Base-by-base conservation (phyloP, 2,797 vertebrate genomes). In the Hozukius guyotensis region DNA sequence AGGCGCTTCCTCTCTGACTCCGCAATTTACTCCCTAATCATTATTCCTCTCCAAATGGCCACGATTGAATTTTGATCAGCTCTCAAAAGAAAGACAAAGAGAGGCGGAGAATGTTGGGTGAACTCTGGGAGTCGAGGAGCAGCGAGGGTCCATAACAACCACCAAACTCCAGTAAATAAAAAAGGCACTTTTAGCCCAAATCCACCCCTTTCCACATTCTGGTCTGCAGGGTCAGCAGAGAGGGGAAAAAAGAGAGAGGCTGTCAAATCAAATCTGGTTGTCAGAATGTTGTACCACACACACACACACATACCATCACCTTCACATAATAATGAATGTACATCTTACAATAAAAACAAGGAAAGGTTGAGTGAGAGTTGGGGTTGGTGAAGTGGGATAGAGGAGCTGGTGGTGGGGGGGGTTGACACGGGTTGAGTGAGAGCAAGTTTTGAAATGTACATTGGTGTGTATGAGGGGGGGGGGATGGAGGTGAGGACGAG, bases 191-290 rank as follows among this genome's bases (percentile, higher is more conserved):
- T 77, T 27, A 66, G 61, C 66, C 80, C 36, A 13, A 59, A 77
- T 80, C 72, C 65, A 77, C 2, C 36, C 25, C 20, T 77, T 16
- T 70, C 61, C 16, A 34, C 34, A 20, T 34, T 66, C 49, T 42
- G 76, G 38, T 74, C 73, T 83, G 84, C 83, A 69, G 82, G 86
- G 87, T 91, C 85, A 86, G 73, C 77, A 84, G 83, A 74, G 77
- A 70, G 16, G 66, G 66, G 64, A 8, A 63, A n/a, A 22, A n/a
- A n/a, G 6, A 52, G 73, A 78, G 71, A 78, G 64, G 67, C 88
- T 89, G 83, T 90, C 90, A 89, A 81, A 89, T 87, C 77, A 85
- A 66, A 85, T 87, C 84, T 79, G 55, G 71, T 55, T 87, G 85
- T 84, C 82, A 78, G 75, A 67, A 42, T 66, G 36, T 60, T 72